These are phyloP conservation scores for Arion vulgaris DNA, from an alignment of 1,140 invertebrate species.

Conservation along the genomic window DNA sequence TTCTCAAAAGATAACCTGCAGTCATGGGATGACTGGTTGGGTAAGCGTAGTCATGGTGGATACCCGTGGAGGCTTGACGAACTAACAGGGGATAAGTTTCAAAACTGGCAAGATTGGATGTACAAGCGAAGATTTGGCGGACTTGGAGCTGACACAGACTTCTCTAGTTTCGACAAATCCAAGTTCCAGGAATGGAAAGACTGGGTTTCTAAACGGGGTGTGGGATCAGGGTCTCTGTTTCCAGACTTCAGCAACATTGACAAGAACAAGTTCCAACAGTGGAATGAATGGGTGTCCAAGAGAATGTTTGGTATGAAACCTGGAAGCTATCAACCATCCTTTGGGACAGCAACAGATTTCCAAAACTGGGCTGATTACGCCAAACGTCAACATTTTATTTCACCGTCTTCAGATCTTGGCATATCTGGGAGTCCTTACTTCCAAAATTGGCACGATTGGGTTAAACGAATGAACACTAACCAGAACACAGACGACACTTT, in stretches of 20 bases:
- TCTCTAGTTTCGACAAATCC: neutral
- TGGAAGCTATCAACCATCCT: constrained; percentile 11
- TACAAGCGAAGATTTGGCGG: constrained; percentile 36
- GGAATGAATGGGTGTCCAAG: constrained; percentile 31
- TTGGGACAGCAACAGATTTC: neutral
- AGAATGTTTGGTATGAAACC: neutral
- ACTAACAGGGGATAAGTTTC: neutral
- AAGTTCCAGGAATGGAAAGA: constrained; percentile 33
- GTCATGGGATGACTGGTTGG: neutral
- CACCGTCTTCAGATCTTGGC: neutral
- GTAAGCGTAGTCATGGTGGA: neutral
- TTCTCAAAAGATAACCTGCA: neutral
- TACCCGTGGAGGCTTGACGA: neutral
- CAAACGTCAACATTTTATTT: neutral
- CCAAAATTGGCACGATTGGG: neutral
- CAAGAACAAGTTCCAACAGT: constrained; percentile 17
- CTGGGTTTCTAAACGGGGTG: constrained; percentile 24
- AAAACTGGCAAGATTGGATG: constrained; percentile 35
- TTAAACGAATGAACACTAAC: neutral
- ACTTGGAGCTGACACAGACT: neutral
- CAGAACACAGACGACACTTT: neutral
- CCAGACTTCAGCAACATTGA: neutral
- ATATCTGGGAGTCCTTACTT: neutral
- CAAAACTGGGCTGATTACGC: neutral
- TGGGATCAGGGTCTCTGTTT: neutral